Base-by-base conservation (phyloP, 2,888 invertebrate genomes). In the Trichogramma evanescens region DNA sequence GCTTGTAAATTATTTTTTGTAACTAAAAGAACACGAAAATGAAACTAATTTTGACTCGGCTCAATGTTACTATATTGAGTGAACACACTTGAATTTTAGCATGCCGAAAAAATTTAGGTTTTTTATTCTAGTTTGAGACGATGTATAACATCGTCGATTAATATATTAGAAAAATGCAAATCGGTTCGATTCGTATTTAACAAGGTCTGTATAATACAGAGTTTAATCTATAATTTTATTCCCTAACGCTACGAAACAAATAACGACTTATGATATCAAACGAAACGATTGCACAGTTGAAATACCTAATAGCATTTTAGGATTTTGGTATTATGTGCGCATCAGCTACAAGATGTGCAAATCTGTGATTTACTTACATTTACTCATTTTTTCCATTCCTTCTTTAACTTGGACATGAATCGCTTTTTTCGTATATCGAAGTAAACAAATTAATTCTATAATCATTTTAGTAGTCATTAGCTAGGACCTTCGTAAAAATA, bases 291-390 rank as follows among this genome's bases (percentile, higher is more conserved):
- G 26, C 48, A 51, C 46, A 50, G 13, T 52, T 62, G 6, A 56
- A 9, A 55, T 40, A 58, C 43, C 44, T 51, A 26, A 13, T 55
- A 55, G 40, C 44, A 50, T 59, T 56, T 56, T 54, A 54, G 48
- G 50, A 26, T 63, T 54, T 60, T 52, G 54, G 52, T 57, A 57
- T 59, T 56, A 54, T 56, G 39, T 42, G 6, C 5, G 8, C 39
- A 52, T 50, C 10, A 10, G n/a, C 56, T 58, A 59, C 57, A 48
- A 54, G 26, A 57, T 61, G 56, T 41, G 49, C 13, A 40, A 62
- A 60, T 64, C 61, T 65, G 64, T 65, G 64, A 65, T 65, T 57
- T 60, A 48, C 59, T 61, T 51, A 54, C 61, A 49, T 52, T 62
- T 58, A 44, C 49, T 59, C 54, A 52, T 55, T 62, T 59, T 5